Conservation (phyloP, 2,888 invertebrate species). For the Troilus luridus region DNA sequence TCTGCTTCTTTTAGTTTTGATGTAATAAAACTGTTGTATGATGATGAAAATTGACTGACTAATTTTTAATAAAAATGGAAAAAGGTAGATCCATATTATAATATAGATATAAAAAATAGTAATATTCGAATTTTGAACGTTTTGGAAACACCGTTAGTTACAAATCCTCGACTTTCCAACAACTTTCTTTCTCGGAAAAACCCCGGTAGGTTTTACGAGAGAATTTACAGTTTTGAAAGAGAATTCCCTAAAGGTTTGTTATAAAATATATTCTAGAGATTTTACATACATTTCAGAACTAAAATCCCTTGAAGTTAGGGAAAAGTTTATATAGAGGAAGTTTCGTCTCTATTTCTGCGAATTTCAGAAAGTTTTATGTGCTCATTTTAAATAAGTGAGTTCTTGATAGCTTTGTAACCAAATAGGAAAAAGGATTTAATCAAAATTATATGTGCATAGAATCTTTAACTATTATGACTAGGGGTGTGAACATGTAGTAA, state of each 20-base stretch:
- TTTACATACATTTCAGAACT: slow-evolving; percentile 29
- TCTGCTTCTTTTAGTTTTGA: no score
- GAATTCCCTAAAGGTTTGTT: background rate
- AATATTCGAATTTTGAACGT: no score
- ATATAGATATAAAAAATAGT: no score
- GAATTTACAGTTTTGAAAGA: background rate
- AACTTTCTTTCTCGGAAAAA: background rate
- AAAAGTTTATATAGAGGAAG: background rate
- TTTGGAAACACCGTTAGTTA: no score
- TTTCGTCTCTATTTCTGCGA: background rate
- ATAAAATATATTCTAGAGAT: background rate
- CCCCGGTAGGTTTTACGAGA: background rate
- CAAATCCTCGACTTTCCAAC: no score
- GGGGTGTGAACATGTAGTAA: no score
- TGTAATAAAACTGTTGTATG: no score
- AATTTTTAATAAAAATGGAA: no score
- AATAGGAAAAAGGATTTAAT: background rate
- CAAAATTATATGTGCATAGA: background rate
- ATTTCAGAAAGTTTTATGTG: background rate
- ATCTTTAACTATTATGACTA: background rate
- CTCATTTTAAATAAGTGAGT: background rate
- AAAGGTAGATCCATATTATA: no score
- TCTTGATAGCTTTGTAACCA: background rate
- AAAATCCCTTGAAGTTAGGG: slow-evolving; percentile 5
- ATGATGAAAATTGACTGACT: no score